Evolutionary conservation across 2,888 invertebrate genomes (phyloP).

Genomic region (Drosophila diplacantha): DNA sequence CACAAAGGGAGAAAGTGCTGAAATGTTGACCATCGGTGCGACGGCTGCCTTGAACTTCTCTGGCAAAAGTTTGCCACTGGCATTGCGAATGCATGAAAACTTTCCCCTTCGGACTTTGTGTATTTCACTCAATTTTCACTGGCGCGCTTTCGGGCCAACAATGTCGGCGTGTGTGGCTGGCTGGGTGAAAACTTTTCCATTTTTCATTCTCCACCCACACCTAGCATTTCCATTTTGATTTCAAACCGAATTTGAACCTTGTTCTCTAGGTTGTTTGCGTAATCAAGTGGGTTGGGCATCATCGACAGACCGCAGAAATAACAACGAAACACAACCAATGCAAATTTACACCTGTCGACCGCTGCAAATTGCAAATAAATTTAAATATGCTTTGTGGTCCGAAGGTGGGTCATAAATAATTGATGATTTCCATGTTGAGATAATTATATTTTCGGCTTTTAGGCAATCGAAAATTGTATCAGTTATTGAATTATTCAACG

Average conservation of each 20-base stretch:
- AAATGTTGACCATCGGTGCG: conserved; percentile 28
- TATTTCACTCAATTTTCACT: conserved; percentile 37
- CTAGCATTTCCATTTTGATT: conserved; percentile 22
- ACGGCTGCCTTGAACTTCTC: conserved; percentile 31
- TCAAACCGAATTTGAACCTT: conserved; percentile 3
- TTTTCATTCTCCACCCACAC: conserved; percentile 2
- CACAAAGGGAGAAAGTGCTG: conserved; percentile 5
- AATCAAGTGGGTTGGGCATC: conserved; percentile 25
- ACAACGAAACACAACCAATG: conserved; percentile 15
- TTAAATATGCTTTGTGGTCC: conserved; percentile 43
- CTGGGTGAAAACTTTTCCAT: conserved; percentile 14
- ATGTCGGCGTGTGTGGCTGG: conserved; percentile 28
- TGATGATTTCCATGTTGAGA: conserved; percentile 9
- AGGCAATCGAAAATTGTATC: conserved; percentile 13
- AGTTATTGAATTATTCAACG: conserved; percentile 20
- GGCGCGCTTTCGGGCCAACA: conserved; percentile 23
- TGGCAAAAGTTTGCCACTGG: conserved; percentile 23
- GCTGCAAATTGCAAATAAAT: conserved; percentile 33
- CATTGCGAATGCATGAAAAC: conserved; percentile 36
- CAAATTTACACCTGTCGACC: conserved; percentile 37
- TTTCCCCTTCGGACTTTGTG: conserved; percentile 25
- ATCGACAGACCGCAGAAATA: conserved; percentile 20
- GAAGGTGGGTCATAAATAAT: conserved; percentile 33
- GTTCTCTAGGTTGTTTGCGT: not conserved
- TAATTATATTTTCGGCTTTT: conserved; percentile 34